These are phyloP conservation scores for Dicentrarchus labrax DNA, from an alignment of 2,113 vertebrate genomes.

Conservation along the genomic window DNA sequence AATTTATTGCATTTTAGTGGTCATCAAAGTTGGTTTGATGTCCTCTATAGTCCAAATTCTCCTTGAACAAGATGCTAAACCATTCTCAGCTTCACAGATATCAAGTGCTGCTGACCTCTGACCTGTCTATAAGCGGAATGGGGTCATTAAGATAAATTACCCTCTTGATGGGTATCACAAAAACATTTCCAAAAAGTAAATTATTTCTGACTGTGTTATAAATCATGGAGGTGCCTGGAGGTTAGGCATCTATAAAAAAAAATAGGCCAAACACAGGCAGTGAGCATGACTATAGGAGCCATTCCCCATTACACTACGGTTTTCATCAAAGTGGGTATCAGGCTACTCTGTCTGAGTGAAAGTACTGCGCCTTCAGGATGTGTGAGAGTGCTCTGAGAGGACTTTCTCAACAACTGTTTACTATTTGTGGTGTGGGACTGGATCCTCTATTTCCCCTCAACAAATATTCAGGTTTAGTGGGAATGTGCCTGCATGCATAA, in stretches of 20 bases:
- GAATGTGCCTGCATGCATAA: conserved; percentile 23
- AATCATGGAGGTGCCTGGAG: conserved; percentile 18
- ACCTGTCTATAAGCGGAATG: neutral
- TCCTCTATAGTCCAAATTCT: neutral
- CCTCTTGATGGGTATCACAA: conserved; percentile 5
- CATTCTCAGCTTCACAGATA: neutral
- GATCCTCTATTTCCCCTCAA: conserved; percentile 31
- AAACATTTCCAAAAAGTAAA: conserved; percentile 2
- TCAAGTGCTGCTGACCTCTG: neutral
- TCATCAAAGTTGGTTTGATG: neutral
- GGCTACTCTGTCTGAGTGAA: conserved; percentile 6
- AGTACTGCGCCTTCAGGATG: conserved; percentile 22
- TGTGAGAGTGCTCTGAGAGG: conserved; percentile 24
- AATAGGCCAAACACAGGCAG: conserved; percentile 33
- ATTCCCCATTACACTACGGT: conserved; percentile 46
- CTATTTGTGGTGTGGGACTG: conserved; percentile 62
- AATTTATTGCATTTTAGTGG: neutral
- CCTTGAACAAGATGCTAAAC: neutral
- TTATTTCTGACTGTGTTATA: conserved; percentile 1
- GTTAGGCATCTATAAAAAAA: neutral
- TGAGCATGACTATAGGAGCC: conserved; percentile 18
- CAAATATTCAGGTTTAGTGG: conserved; percentile 36
- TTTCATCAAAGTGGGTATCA: conserved; percentile 46
- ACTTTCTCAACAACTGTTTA: conserved; percentile 70
- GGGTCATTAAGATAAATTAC: conserved; percentile 5